These are phyloP conservation scores for Gastracanthus pulcherrimus DNA, from an alignment of 2,888 invertebrate species.

Conservation along the genomic window DNA sequence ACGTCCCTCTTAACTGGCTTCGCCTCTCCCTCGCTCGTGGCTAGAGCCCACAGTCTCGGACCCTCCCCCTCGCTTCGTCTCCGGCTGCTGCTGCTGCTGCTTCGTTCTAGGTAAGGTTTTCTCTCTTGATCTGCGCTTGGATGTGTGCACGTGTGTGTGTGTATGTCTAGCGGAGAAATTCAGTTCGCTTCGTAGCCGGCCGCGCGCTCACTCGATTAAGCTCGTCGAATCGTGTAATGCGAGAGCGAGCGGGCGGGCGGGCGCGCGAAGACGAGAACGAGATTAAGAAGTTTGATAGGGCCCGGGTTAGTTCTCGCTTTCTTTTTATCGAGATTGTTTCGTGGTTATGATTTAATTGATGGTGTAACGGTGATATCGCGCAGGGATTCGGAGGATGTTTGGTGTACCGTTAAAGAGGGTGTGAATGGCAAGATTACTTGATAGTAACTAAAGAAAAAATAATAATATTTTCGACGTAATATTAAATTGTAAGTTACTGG, in stretches of 20 bases:
- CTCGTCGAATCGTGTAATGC: conserved; percentile 32
- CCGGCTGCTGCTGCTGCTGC: too few species aligned
- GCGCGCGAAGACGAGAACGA: not conserved
- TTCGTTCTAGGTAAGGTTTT: too few species aligned
- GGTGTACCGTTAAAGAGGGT: too few species aligned
- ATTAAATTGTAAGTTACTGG: too few species aligned
- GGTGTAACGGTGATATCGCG: too few species aligned
- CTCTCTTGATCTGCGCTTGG: too few species aligned
- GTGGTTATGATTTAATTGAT: not conserved
- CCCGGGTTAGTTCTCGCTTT: not conserved
- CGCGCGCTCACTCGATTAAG: conserved; percentile 20
- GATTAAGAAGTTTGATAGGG: conserved; percentile 30
- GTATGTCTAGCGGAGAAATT: conserved; percentile 2
- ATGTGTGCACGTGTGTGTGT: too few species aligned
- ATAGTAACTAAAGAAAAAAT: too few species aligned
- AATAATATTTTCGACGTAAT: too few species aligned
- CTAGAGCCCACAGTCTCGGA: not conserved
- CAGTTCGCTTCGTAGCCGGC: not conserved
- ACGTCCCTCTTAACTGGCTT: conserved; percentile 46
- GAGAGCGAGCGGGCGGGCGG: too few species aligned
- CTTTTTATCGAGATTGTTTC: not conserved
- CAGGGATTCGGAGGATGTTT: too few species aligned
- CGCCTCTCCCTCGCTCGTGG: conserved; percentile 31
- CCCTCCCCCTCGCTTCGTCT: not conserved
- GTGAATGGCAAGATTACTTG: too few species aligned